Evolutionary conservation across 2,797 vertebrate species (phyloP), one percentile per base, ranked within the genome.

Genomic region (Harpagifer antarcticus): DNA sequence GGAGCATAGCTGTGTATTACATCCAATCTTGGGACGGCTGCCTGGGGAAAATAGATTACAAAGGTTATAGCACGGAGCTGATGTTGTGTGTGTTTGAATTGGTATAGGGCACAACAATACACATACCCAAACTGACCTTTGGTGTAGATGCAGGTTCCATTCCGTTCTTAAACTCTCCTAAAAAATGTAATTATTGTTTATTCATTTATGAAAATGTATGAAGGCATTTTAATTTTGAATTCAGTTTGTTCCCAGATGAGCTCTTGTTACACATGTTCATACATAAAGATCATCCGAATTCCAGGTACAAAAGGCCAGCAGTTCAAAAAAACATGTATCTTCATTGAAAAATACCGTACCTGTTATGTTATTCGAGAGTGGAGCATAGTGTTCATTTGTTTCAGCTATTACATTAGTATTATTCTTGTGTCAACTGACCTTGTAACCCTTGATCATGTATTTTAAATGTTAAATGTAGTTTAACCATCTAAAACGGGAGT

Each of bases 21-120:
- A 78, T 77, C 62, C 81, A 85, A 73, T 84, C 66, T 81, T 60
- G 45, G 42, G 33, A 37, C 33, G 33, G 54, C 68, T 16, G 14
- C 64, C 75, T 42, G 48, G 48, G 52, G 52, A 79, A 45, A 86
- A 57, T 45, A 78, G 76, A 89, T 87, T 78, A 86, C 81, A 76
- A 27, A 74, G 61, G 74, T 76, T 81, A 65, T 74, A 81, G 79
- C 65, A 66, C 59, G 67, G 58, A 75, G 23, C 58, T 50, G 43
- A 16, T 72, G 48, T 27, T 63, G 16, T 53, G 42, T 66, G 49
- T 44, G 63, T 50, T 42, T 27, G 50, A 33, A 12, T 6, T 23
- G 23, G 9, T 60, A 13, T 33, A 40, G 40, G 17, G 20, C 52
- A 68, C 60, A 77, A 60, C 74, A 72, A 72, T 71, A 67, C 15